Base-by-base conservation (phyloP, 2,797 vertebrate genomes). In the Telmatherina bonti region DNA sequence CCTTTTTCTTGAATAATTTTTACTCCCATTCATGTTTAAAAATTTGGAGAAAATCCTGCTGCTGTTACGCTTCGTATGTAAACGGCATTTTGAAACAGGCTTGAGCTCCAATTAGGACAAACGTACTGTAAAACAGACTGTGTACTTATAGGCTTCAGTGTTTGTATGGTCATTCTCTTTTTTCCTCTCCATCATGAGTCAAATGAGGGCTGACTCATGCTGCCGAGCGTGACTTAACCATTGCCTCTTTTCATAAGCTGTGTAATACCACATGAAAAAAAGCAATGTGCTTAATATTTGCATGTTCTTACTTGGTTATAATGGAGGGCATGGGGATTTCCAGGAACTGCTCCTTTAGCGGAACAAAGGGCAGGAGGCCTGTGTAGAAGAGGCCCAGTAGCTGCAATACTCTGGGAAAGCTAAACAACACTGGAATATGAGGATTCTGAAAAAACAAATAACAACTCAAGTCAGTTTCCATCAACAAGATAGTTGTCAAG, bases 321-420 rank as follows among this genome's bases (percentile, higher is more conserved):
- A 99, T 97, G 27, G 97, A 99, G 59, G 98, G 98, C 98, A 99
- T 99, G 36, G 98, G 98, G 66, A 99, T 97, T 92, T 99, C 98
- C 85, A 99, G 91, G 85, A 99, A 99, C 72, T 97, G 96, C 86
- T 99, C 98, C 85, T 94, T 94, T 71, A 99, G 93, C 38, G 98
- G 97, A 72, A 97, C 89, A 55, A 99, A 99, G 0, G 98, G 98
- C 86, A 99, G 93, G 18, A 99, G 95, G 22, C 98, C 98, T 0
- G 97, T 97, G 92, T 99, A 99, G 93, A 98, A 99, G 35, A 99
- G 94, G 5, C 96, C 96, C 18, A 99, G 79, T 49, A 99, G 93
- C 82, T 98, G 93, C 38, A 99, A 90, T 15, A 99, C 98, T 79
- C 97, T 95, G 75, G 95, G 93, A 43, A 96, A 77, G 88, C 97